Evolutionary conservation across 2,797 vertebrate species (phyloP).

Genomic region (Hipposideros larvatus): DNA sequence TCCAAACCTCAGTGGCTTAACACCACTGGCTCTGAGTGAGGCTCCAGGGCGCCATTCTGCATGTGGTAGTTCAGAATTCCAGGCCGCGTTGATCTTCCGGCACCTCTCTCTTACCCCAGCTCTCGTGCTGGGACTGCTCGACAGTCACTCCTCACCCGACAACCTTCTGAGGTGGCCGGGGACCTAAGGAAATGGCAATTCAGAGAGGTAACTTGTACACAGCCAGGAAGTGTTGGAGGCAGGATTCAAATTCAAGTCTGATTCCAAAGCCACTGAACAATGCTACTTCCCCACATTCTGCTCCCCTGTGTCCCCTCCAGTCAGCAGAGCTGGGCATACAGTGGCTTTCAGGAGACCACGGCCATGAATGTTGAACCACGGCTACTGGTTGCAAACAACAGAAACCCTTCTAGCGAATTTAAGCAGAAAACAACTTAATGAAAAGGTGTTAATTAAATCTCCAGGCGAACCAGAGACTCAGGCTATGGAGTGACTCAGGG

Average conservation of each 20-base stretch:
- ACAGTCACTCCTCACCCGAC: neutral
- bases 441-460: neutral
- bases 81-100: neutral
- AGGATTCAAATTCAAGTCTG: neutral
- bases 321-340: neutral
- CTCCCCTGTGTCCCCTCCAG: neutral
- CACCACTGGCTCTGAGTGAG: neutral
- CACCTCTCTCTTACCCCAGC: neutral
- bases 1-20: neutral
- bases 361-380: neutral
- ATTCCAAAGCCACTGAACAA: neutral
- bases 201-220: neutral
- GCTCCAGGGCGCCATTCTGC: neutral
- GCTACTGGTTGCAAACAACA: neutral
- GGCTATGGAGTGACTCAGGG: neutral
- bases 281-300: neutral
- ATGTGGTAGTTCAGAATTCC: neutral
- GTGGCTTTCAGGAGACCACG: neutral
- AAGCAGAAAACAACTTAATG: neutral
- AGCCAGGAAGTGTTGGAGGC: neutral
- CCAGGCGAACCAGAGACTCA: neutral
- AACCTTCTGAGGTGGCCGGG: neutral
- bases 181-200: neutral
- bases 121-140: too few species aligned
- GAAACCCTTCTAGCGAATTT: too few species aligned